Evolutionary conservation across 2,888 invertebrate genomes (phyloP).

Genomic region (Orthosia gothica): DNA sequence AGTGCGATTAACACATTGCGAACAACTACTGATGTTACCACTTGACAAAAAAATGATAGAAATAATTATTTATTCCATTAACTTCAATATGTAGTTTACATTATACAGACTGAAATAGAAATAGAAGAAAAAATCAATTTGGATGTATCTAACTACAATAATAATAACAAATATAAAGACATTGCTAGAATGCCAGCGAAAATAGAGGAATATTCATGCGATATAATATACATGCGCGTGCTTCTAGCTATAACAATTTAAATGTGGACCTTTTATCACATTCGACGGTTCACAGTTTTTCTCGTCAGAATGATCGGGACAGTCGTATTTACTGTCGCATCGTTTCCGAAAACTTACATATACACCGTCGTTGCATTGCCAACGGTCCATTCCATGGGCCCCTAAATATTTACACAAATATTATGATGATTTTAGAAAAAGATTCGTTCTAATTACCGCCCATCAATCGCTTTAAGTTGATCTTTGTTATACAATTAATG

Average conservation of each 20-base stretch:
- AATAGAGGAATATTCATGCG: slow-evolving; percentile 37
- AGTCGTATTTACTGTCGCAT: slow-evolving; percentile 90
- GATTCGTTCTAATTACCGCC: slow-evolving; percentile 8
- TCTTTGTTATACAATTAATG: not conserved
- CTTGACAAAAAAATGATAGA: slow-evolving; percentile 10
- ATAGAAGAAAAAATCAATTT: slow-evolving; percentile 9
- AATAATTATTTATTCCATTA: not conserved
- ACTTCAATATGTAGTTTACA: slow-evolving; percentile 1
- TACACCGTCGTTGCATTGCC: slow-evolving; percentile 77
- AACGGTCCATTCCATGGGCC: slow-evolving; percentile 53
- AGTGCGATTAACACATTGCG: slow-evolving; percentile 54
- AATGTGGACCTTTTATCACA: slow-evolving; percentile 65
- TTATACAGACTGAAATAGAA: slow-evolving; percentile 19
- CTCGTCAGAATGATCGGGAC: slow-evolving; percentile 92
- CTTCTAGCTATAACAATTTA: slow-evolving; percentile 31
- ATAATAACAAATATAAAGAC: slow-evolving; percentile 12
- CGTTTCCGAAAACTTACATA: slow-evolving; percentile 79
- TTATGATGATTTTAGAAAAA: slow-evolving; percentile 27
- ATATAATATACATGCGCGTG: slow-evolving; percentile 53
- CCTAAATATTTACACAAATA: slow-evolving; percentile 58
- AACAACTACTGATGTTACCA: slow-evolving; percentile 53
- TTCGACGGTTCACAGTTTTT: slow-evolving; percentile 80
- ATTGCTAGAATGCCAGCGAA: slow-evolving; percentile 5
- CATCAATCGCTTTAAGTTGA: slow-evolving; percentile 30
- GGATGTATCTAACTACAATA: slow-evolving; percentile 30